phyloP scores from a whole-genome alignment of 2,888 invertebrate species.

The Polydrusus cervinus region DNA sequence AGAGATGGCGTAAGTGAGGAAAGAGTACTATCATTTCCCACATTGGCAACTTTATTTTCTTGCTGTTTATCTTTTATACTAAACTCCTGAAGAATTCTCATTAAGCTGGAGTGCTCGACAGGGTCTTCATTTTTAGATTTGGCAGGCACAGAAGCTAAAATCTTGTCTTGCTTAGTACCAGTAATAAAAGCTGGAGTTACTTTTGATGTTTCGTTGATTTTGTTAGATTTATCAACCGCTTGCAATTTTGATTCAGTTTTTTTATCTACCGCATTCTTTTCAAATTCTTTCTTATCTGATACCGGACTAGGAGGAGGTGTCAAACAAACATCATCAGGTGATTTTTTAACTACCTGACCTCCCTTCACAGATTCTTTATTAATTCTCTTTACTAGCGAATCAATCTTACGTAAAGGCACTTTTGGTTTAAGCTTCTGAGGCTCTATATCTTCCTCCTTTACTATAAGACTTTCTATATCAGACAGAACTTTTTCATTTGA shows the following conservation, averaged over 20 bases:
- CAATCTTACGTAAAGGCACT: constrained; percentile 42
- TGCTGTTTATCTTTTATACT: constrained; percentile 60
- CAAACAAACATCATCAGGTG: constrained; percentile 48
- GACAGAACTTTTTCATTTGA: constrained; percentile 58
- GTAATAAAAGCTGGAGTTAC: not conserved
- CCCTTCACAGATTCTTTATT: constrained; percentile 58
- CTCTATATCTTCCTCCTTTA: constrained; percentile 62
- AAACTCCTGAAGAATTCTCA: constrained; percentile 68
- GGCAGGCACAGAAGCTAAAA: not conserved
- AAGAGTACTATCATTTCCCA: constrained; percentile 49
- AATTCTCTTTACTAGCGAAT: constrained; percentile 66
- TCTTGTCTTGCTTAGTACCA: not conserved
- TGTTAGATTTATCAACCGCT: not conserved
- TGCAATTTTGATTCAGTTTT: not conserved
- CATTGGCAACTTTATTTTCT: constrained; percentile 10
- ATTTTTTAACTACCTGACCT: constrained; percentile 1
- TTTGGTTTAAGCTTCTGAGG: constrained; percentile 61
- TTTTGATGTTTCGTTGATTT: not conserved
- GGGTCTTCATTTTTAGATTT: constrained; percentile 31
- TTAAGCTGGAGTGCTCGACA: constrained; percentile 68
- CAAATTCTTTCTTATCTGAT: constrained; percentile 52
- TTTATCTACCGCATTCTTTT: not conserved
- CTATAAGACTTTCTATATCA: constrained; percentile 66
- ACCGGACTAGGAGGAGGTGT: constrained; percentile 63
- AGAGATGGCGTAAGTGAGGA: constrained; percentile 58